phyloP scores from a whole-genome alignment of 1,140 invertebrate genomes.

The Bradysia coprophila region DNA sequence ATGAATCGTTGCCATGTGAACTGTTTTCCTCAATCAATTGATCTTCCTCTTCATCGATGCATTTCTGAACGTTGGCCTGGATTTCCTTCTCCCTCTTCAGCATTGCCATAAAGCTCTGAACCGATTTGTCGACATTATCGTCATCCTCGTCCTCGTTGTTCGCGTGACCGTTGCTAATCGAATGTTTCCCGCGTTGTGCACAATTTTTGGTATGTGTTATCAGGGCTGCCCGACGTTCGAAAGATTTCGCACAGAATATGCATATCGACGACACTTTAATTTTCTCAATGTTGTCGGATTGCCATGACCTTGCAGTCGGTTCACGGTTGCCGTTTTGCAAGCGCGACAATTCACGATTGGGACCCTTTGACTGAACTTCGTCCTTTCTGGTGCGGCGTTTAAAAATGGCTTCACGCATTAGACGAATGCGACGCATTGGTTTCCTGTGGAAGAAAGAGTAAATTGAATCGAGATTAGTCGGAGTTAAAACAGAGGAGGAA shows the following conservation, averaged over 20 bases:
- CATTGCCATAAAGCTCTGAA: background rate
- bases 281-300: constrained; percentile 36
- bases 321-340: constrained; percentile 12
- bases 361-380: constrained; percentile 15
- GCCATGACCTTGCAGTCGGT: too few species aligned
- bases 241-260: constrained; percentile 42
- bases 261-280: constrained; percentile 35
- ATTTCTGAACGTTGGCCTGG: background rate
- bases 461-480: background rate
- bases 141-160: background rate
- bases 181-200: background rate
- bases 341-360: constrained; percentile 17
- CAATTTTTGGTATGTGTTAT: constrained; percentile 27
- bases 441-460: constrained; percentile 9
- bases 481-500: background rate
- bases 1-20: background rate
- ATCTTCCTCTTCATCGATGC: constrained; percentile 1
- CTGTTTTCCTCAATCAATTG: background rate
- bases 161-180: background rate
- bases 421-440: constrained; percentile 16
- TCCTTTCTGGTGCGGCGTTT: constrained; percentile 16
- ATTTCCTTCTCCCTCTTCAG: constrained; percentile 1
- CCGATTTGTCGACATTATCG: background rate
- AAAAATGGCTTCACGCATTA: constrained; percentile 18
- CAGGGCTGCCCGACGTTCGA: constrained; percentile 43